These are phyloP conservation scores for Crotalus tigris DNA, from an alignment of 2,113 vertebrate species.

Conservation along the genomic window DNA sequence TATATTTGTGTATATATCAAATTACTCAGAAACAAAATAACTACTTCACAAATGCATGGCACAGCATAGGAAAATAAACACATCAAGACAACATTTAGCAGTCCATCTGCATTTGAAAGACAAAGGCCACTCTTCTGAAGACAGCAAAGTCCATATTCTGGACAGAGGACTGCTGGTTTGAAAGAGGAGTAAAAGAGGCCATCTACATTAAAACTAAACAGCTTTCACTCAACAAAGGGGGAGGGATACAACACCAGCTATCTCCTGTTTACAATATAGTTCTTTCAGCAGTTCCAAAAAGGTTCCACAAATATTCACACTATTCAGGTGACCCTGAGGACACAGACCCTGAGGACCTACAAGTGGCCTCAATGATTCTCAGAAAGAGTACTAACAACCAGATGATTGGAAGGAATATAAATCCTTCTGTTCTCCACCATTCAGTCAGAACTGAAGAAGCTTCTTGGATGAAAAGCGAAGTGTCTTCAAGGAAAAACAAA, in stretches of 20 bases:
- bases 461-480: background rate
- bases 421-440: background rate
- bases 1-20: background rate
- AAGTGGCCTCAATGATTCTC: background rate
- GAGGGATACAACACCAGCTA: background rate
- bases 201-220: background rate
- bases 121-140: background rate
- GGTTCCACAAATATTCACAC: background rate
- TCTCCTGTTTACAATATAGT: background rate
- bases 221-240: background rate
- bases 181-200: no score
- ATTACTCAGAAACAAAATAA: background rate
- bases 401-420: background rate
- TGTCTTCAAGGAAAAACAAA: background rate
- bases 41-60: background rate
- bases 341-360: background rate
- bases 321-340: background rate
- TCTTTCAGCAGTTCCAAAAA: background rate
- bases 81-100: background rate
- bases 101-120: background rate
- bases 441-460: background rate
- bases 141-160: no score
- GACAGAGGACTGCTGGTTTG: no score
- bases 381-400: background rate
- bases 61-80: background rate